phyloP scores from a whole-genome alignment of 2,888 invertebrate species.

The Troglohyphantes excavatus region DNA sequence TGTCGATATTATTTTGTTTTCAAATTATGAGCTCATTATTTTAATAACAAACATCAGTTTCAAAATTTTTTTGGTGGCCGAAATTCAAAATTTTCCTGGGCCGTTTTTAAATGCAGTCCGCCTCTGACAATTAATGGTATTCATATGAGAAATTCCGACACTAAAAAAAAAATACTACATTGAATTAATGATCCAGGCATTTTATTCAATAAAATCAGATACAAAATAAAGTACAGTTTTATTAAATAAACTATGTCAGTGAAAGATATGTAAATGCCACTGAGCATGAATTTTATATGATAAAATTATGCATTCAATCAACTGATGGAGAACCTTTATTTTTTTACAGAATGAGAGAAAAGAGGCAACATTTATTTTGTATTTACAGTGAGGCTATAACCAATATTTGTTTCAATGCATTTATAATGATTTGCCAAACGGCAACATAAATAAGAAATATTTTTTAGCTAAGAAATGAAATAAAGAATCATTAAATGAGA shows the following conservation, averaged over 20 bases:
- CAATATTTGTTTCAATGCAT: not conserved
- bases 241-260: not conserved
- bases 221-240: conserved; percentile 1
- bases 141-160: no score
- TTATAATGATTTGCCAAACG: not conserved
- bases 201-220: not conserved
- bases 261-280: not conserved
- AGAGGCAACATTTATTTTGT: not conserved
- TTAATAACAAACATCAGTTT: no score
- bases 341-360: not conserved
- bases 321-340: not conserved
- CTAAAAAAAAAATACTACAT: not conserved
- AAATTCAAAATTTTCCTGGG: no score
- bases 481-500: not conserved
- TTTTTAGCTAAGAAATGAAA: not conserved
- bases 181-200: not conserved
- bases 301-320: not conserved
- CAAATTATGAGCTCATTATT: no score
- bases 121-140: no score
- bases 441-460: not conserved
- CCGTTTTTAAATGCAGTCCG: no score
- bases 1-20: no score
- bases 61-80: no score
- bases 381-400: not conserved
- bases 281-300: not conserved